These are phyloP conservation scores for Hypomecis atomaria DNA, from an alignment of 2,888 invertebrate genomes.

Conservation along the genomic window DNA sequence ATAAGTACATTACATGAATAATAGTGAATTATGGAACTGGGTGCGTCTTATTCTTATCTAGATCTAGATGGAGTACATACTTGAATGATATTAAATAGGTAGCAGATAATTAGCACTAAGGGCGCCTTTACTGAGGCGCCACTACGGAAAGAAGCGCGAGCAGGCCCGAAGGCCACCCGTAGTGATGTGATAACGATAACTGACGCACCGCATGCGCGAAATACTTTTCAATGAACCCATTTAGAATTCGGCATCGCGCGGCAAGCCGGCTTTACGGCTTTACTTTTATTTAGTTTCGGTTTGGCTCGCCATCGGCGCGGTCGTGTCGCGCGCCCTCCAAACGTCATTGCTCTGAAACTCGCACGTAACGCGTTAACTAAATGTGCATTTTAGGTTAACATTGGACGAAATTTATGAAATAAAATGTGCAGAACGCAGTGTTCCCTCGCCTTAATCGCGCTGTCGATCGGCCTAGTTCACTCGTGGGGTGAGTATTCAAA, in stretches of 20 bases:
- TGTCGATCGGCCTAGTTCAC: conserved; percentile 62
- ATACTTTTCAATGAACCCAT: conserved; percentile 68
- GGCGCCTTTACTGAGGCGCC: conserved; percentile 25
- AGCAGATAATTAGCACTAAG: background rate
- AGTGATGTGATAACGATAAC: conserved; percentile 29
- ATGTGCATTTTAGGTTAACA: conserved; percentile 68
- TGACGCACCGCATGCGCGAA: conserved; percentile 62
- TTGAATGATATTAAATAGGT: conserved; percentile 11
- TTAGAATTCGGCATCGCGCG: conserved; percentile 62
- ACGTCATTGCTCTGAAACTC: conserved; percentile 72
- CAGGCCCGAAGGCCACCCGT: conserved; percentile 34
- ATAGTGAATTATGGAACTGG: no score
- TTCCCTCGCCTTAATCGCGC: conserved; percentile 60
- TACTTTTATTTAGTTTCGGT: conserved; percentile 67
- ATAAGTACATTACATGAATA: no score
- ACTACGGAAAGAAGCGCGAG: conserved; percentile 30
- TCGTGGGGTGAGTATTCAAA: conserved; percentile 75
- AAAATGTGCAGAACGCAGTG: conserved; percentile 76
- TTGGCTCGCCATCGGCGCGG: conserved; percentile 64
- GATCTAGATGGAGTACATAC: conserved; percentile 3
- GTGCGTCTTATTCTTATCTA: conserved; percentile 13
- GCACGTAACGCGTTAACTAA: conserved; percentile 57
- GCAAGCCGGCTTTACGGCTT: conserved; percentile 46
- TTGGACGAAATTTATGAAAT: conserved; percentile 67
- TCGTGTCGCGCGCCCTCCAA: conserved; percentile 65